Conservation (phyloP, 2,888 invertebrate genomes). For the Metallyticus violacea region DNA sequence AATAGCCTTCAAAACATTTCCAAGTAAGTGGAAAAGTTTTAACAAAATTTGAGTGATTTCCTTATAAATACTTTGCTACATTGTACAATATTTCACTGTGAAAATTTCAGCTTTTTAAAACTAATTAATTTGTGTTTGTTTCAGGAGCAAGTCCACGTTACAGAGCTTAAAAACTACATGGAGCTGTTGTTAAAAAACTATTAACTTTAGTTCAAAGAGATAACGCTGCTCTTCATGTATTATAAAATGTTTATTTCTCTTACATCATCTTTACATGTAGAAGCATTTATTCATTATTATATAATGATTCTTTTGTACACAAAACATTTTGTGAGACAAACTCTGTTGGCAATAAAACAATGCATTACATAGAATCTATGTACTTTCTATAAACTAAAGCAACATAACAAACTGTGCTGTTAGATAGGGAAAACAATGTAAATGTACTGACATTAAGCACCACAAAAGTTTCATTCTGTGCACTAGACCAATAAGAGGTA, state of each 20-base stretch:
- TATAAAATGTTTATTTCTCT: neutral
- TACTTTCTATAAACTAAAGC: neutral
- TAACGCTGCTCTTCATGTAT: neutral
- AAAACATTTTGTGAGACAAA: too few relatives aligned
- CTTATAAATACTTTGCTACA: too few relatives aligned
- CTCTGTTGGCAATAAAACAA: neutral
- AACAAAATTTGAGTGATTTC: too few relatives aligned
- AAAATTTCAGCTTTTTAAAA: too few relatives aligned
- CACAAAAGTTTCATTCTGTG: neutral
- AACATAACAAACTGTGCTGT: neutral
- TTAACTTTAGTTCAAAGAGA: conserved; percentile 32
- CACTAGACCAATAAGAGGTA: neutral
- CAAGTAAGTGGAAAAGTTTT: too few relatives aligned
- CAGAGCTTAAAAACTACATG: conserved; percentile 61
- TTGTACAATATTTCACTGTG: too few relatives aligned
- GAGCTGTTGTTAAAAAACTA: conserved; percentile 51
- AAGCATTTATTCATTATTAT: too few relatives aligned
- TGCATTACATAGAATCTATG: neutral
- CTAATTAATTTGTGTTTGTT: conserved; percentile 42
- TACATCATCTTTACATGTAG: neutral
- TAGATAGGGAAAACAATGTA: neutral
- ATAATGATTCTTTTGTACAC: neutral
- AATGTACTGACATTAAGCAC: neutral
- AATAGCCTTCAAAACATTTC: too few relatives aligned
- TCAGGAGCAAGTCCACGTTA: conserved; percentile 68